Conservation (phyloP, 2,797 vertebrate species). For the Molossus alvarezi region DNA sequence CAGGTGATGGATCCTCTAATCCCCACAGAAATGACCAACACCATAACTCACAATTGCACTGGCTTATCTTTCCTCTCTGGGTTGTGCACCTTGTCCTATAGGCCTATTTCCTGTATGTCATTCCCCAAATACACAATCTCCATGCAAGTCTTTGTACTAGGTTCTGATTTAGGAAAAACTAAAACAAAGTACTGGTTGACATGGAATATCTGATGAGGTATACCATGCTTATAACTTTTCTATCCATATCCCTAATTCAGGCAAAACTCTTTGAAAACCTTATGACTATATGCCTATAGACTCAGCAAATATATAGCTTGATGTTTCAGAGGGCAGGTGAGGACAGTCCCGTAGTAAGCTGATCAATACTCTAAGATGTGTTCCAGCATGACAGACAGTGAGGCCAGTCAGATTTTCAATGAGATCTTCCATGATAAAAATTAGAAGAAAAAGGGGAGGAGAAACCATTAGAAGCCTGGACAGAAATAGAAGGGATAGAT, state of each 20-base stretch:
- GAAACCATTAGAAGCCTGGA: not conserved
- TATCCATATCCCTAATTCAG: not conserved
- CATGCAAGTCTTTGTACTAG: not conserved
- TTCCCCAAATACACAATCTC: not conserved
- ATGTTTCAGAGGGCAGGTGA: not conserved
- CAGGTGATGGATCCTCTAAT: not conserved
- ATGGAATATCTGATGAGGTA: not conserved
- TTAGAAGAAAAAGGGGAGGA: not conserved
- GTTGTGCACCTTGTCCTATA: not conserved
- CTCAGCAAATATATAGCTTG: not conserved
- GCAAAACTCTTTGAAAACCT: not conserved
- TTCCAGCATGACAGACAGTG: not conserved
- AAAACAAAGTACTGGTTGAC: not conserved
- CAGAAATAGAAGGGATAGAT: not conserved
- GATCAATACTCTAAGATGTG: not conserved
- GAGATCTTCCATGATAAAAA: not conserved
- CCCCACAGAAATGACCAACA: not conserved
- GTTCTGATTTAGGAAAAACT: not conserved
- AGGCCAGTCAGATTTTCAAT: not conserved
- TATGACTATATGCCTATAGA: not conserved
- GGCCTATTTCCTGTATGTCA: not conserved
- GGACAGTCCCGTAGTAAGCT: not conserved
- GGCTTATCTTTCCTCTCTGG: not conserved
- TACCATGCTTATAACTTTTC: not conserved
- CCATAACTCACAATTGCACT: not conserved